phyloP scores from a whole-genome alignment of 2,797 vertebrate genomes.

The Urocyon cinereoargenteus region DNA sequence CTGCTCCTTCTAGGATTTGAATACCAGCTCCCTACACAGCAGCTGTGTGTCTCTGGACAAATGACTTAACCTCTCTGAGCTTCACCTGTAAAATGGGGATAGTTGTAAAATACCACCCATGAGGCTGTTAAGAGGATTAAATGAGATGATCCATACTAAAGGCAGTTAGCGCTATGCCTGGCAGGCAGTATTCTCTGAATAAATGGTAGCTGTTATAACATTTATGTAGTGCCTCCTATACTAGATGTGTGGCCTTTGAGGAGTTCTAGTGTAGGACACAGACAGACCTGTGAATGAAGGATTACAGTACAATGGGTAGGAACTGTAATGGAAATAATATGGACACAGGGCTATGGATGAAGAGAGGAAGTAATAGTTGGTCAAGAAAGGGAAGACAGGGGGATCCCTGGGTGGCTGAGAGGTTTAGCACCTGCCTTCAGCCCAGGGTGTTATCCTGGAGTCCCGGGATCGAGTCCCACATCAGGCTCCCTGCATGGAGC shows the following conservation, averaged over 20 bases:
- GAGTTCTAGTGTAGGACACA: neutral
- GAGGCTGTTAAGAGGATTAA: constrained; percentile 1
- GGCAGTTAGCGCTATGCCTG: neutral
- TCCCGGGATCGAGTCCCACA: too few relatives aligned
- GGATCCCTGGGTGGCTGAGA: too few relatives aligned
- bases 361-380: neutral
- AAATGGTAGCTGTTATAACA: neutral
- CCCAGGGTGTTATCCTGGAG: too few relatives aligned
- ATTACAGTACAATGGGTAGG: neutral
- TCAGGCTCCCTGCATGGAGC: too few relatives aligned
- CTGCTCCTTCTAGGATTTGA: neutral
- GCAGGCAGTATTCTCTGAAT: neutral
- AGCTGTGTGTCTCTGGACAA: neutral
- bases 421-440: too few relatives aligned
- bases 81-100: neutral
- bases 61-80: neutral
- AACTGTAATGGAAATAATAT: neutral
- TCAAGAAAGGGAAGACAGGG: neutral
- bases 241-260: neutral
- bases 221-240: neutral
- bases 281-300: neutral
- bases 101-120: neutral
- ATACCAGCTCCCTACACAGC: neutral
- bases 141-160: neutral
- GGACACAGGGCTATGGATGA: neutral